phyloP scores from a whole-genome alignment of 2,888 invertebrate genomes.

The Mimachlamys varia region DNA sequence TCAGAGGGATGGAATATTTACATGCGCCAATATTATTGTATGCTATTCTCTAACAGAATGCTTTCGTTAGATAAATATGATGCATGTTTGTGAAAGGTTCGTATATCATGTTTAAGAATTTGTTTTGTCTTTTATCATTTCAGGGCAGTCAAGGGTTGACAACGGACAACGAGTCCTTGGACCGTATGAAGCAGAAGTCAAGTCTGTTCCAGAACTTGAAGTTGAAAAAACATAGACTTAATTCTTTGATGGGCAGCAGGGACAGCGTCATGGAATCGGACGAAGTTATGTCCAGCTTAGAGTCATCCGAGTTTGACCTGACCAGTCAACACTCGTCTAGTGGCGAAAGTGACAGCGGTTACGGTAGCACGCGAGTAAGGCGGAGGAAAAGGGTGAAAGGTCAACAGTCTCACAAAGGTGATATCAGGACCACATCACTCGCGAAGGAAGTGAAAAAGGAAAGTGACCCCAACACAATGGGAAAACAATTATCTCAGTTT shows the following conservation, averaged over 20 bases:
- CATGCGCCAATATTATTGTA: too few relatives aligned
- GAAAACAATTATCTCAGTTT: conserved; percentile 45
- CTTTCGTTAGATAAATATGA: too few relatives aligned
- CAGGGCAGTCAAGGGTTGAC: not conserved
- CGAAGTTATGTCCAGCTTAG: conserved; percentile 35
- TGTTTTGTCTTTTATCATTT: not conserved
- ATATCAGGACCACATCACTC: not conserved
- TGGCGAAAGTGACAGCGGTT: conserved; percentile 66
- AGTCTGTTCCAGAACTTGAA: conserved; percentile 83
- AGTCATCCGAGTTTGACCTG: conserved; percentile 44
- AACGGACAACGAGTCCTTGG: not conserved
- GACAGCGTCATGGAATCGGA: conserved; percentile 46
- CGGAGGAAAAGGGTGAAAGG: conserved; percentile 43
- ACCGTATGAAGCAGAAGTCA: not conserved
- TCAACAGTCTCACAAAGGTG: not conserved
- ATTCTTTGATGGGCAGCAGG: conserved; percentile 96
- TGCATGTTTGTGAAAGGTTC: too few relatives aligned
- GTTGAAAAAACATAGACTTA: conserved; percentile 98
- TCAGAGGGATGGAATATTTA: too few relatives aligned
- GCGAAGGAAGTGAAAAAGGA: conserved; percentile 43
- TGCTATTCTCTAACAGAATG: too few relatives aligned
- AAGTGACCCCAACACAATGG: conserved; percentile 2
- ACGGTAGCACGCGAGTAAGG: conserved; percentile 46
- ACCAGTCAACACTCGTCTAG: conserved; percentile 64
- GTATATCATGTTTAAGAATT: too few relatives aligned